A percentile compares a stretch with the other conserved stretches of the same genome.
Conservation (phyloP, 2,888 invertebrate genomes). For the Hydrotaea diabolus region DNA sequence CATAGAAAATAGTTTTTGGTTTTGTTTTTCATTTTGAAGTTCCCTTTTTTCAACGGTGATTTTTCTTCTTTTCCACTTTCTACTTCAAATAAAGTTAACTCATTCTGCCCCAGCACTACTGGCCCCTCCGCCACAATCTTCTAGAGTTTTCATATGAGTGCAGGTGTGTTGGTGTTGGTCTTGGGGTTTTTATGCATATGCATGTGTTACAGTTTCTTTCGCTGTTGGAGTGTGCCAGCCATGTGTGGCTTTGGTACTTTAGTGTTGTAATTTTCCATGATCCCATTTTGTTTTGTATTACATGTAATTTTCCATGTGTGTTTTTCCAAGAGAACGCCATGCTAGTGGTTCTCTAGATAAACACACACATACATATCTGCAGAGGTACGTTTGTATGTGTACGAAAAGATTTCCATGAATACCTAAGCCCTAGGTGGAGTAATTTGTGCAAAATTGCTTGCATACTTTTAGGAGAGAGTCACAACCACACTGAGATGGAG, state of each 20-base stretch:
- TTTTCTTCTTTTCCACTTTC: conserved; percentile 28
- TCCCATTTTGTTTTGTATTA: conserved; percentile 56
- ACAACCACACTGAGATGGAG: no score
- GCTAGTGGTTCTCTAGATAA: background rate
- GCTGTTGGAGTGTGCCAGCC: conserved; percentile 33
- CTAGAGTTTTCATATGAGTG: conserved; percentile 7
- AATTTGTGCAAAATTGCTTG: conserved; percentile 61
- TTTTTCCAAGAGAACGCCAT: background rate
- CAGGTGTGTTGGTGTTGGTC: background rate
- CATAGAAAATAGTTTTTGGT: conserved; percentile 18
- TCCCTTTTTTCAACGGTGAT: conserved; percentile 35
- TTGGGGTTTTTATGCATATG: conserved; percentile 7
- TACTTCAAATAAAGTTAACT: conserved; percentile 28
- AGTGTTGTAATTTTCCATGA: conserved; percentile 53
- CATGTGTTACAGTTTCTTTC: conserved; percentile 36
- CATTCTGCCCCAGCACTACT: background rate
- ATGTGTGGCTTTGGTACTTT: conserved; percentile 12
- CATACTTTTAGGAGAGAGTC: conserved; percentile 22
- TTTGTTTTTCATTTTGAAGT: conserved; percentile 19
- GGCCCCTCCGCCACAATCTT: conserved; percentile 5
- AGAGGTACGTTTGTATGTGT: background rate
- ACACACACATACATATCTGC: background rate
- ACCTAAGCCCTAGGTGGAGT: conserved; percentile 54
- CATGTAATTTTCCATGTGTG: conserved; percentile 51
- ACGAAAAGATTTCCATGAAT: conserved; percentile 48